Evolutionary conservation across 1,140 invertebrate species (phyloP), one percentile per base, ranked within the genome.

Genomic region (Pseudomyrmex pallidus): DNA sequence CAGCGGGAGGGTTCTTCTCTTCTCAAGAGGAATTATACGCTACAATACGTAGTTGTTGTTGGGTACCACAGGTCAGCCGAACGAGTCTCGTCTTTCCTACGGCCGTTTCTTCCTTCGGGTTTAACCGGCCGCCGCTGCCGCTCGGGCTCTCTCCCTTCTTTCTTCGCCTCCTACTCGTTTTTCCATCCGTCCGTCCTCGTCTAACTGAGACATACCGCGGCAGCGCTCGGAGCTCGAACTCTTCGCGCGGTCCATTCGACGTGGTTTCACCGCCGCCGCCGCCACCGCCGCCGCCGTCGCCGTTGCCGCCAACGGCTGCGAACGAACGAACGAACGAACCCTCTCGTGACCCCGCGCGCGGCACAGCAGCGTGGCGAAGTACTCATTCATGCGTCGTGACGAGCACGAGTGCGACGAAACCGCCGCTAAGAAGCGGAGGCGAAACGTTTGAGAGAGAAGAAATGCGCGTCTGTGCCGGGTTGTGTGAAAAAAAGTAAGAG

Each of bases 1-100:
- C 63, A 17, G 8, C 48, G 17, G 54, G n/a, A 5, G 25, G 25
- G 5, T 5, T 35, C 35, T 35, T 35, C 17, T 54, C 56, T n/a
- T 48, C 17, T 15, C 7, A n/a, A 22, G 22, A 66, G 63, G 17
- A 44, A n/a, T 22, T 44, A 46, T 44, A 52, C 35, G 10, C 22
- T 66, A 13, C 22, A n/a, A n/a, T n/a, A 50, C 35, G 35, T 35
- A 35, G 4, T 35, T 35, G 44, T 35, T 35, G 56, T 9, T 57
- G 22, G 25, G 50, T 44, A 66, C 76, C 61, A 48, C 74, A 73
- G 86, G 73, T 87, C 86, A 87, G 73, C 61, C 85, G 74, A 68
- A 46, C 68, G 52, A 63, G 57, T 73, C 57, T 78, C 48, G n/a
- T 78, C 61, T 57, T 44, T 59, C 50, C 44, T n/a, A 61, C 66